Conservation (phyloP, 2,888 invertebrate genomes). For the Pseudoips prasinana region DNA sequence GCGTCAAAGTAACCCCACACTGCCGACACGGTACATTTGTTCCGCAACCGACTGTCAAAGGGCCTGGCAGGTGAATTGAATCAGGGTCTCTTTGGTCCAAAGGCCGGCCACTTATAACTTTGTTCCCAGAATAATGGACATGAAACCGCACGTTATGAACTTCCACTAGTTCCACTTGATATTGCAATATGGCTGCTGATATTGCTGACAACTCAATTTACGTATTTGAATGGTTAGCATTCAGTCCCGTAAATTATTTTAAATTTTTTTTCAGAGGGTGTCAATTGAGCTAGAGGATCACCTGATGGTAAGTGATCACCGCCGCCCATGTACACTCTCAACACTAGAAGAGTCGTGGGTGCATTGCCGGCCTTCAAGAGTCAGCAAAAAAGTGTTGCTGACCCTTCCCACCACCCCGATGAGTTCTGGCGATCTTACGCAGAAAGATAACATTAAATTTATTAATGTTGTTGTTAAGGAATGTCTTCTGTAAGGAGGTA, state of each 20-base stretch:
- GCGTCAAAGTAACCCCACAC: slow-evolving; percentile 38
- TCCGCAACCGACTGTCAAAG: slow-evolving; percentile 45
- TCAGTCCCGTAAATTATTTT: slow-evolving; percentile 2
- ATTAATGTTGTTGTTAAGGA: too few species aligned
- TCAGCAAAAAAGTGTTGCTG: too few species aligned
- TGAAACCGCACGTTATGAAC: slow-evolving; percentile 55
- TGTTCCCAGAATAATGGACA: slow-evolving; percentile 68
- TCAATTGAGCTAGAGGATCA: too few species aligned
- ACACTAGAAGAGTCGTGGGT: too few species aligned
- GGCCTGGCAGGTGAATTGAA: slow-evolving; percentile 63
- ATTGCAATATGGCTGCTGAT: slow-evolving; percentile 32
- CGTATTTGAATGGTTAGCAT: slow-evolving; percentile 19
- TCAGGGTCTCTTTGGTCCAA: slow-evolving; percentile 54
- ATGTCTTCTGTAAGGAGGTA: too few species aligned
- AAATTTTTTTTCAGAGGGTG: too few species aligned
- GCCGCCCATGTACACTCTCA: too few species aligned
- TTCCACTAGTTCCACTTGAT: slow-evolving; percentile 44
- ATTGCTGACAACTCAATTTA: slow-evolving; percentile 30
- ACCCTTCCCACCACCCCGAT: too few species aligned
- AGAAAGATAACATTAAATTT: too few species aligned
- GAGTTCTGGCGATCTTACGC: too few species aligned
- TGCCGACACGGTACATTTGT: slow-evolving; percentile 43
- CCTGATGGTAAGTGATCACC: too few species aligned
- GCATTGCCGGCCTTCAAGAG: too few species aligned
- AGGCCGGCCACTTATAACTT: slow-evolving; percentile 62